Base-by-base conservation (phyloP, 2,797 vertebrate genomes). In the Picus viridis region DNA sequence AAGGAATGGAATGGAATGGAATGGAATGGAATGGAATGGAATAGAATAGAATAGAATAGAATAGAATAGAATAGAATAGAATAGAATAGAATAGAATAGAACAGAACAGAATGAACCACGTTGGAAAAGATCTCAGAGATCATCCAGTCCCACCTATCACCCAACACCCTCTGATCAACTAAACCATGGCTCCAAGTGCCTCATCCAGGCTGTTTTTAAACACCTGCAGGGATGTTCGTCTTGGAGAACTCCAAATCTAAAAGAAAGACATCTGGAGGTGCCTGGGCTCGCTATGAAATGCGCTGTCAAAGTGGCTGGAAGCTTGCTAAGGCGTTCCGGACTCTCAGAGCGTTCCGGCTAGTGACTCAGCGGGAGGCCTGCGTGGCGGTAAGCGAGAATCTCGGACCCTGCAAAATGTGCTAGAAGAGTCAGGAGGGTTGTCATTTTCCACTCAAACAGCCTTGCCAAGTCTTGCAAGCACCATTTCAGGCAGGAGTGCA, bases 401-500 rank as follows among this genome's bases (percentile, higher is more conserved):
- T 88, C 68, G 84, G 56, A 76, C 32, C 79, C 54, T 30, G 34
- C 45, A 47, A 89, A 73, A 88, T 6, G 62, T 4, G 7, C 22
- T 17, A 64, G 32, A 64, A 64, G 43, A 71, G 51, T 83, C 26
- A 71, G 61, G 4, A 92, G 23, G 20, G 71, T 83, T 91, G 41
- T 77, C 29, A 72, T 90, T 91, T 92, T 69, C 51, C 20, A 58
- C 39, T 59, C 11, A 82, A 62, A 93, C 78, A 65, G 7, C 6
- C 26, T 49, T 63, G 17, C 30, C 19, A 73, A 62, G 30, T 88
- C 59, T 92, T 73, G 59, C 3, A 5, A 45, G 51, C 53, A 63
- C 77, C 59, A 81, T 90, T 93, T 93, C 90, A 83, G 86, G 83
- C 87, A 93, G 53, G 80, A 81, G 24, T 82, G 9, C 29, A 89